Percentiles rank a stretch among this genome's conserved stretches.
phyloP scores from a whole-genome alignment of 2,888 invertebrate species.

The Drosophila prostipennis region DNA sequence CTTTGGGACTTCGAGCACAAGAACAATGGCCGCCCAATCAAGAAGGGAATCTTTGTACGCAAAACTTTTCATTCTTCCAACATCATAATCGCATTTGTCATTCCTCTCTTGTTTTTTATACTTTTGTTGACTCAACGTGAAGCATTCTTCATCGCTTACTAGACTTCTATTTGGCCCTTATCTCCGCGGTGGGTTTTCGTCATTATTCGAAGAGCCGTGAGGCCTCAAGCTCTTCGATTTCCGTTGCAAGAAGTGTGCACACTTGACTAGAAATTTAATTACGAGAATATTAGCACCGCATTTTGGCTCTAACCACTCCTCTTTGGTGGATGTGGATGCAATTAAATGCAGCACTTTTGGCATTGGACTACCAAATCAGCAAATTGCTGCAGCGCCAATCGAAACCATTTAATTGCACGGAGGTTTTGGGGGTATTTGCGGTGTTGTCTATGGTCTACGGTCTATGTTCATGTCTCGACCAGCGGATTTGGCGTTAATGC shows the following conservation, averaged over 20 bases:
- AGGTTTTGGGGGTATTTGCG: constrained; percentile 26
- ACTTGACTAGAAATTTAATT: constrained; percentile 20
- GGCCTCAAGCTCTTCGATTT: constrained; percentile 1
- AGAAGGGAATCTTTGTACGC: constrained; percentile 14
- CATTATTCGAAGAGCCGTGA: constrained; percentile 1
- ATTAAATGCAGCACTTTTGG: constrained; percentile 69
- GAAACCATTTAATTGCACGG: constrained; percentile 58
- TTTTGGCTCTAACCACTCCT: constrained; percentile 26
- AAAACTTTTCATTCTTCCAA: constrained; percentile 15
- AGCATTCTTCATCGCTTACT: constrained; percentile 20
- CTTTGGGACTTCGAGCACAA: neutral
- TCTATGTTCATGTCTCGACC: constrained; percentile 50
- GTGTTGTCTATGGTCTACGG: constrained; percentile 64
- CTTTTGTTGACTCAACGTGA: constrained; percentile 30
- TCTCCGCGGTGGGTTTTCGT: constrained; percentile 4
- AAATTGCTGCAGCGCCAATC: constrained; percentile 66
- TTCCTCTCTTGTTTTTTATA: neutral
- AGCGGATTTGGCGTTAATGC: constrained; percentile 51
- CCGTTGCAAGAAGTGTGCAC: constrained; percentile 13
- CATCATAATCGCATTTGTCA: constrained; percentile 29
- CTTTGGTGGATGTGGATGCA: constrained; percentile 29
- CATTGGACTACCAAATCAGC: constrained; percentile 61
- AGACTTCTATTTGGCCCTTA: constrained; percentile 30
- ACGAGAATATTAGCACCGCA: constrained; percentile 34
- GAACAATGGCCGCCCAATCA: constrained; percentile 38